Percentiles rank a stretch among this genome's conserved stretches.
These are phyloP conservation scores for Acrocephalus arundinaceus DNA, from an alignment of 2,113 vertebrate species.

Conservation along the genomic window DNA sequence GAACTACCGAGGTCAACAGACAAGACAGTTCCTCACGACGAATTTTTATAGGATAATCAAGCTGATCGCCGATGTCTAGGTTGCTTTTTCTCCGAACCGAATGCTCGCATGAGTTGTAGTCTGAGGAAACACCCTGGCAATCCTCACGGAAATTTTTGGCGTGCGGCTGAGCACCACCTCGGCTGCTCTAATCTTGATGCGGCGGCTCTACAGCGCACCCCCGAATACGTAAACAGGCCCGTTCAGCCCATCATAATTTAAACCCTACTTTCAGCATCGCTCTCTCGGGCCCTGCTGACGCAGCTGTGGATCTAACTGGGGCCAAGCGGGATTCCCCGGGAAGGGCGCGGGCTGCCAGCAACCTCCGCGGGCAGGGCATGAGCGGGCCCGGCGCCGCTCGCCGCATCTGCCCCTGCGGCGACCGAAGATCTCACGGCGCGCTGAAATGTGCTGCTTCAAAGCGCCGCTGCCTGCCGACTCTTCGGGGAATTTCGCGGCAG, in stretches of 20 bases:
- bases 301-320: too few species aligned
- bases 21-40: background rate
- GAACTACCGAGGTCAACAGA: background rate
- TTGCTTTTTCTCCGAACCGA: background rate
- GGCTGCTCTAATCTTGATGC: fast-evolving
- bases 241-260: fast-evolving
- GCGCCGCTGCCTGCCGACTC: background rate
- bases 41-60: background rate
- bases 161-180: background rate
- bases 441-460: background rate
- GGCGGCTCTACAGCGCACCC: background rate
- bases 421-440: fast-evolving
- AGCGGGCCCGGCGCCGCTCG: background rate
- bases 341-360: fast-evolving
- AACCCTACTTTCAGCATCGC: background rate
- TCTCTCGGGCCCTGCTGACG: too few species aligned
- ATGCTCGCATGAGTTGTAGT: background rate
- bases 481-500: fast-evolving
- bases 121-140: background rate
- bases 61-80: background rate
- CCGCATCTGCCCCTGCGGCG: background rate
- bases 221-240: fast-evolving
- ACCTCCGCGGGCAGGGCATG: fast-evolving
- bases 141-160: fast-evolving
- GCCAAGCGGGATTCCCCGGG: fast-evolving